A percentile compares a stretch with the other conserved stretches of the same genome.
Conservation (phyloP, 2,113 vertebrate species). For the Orientallactaga bullata region DNA sequence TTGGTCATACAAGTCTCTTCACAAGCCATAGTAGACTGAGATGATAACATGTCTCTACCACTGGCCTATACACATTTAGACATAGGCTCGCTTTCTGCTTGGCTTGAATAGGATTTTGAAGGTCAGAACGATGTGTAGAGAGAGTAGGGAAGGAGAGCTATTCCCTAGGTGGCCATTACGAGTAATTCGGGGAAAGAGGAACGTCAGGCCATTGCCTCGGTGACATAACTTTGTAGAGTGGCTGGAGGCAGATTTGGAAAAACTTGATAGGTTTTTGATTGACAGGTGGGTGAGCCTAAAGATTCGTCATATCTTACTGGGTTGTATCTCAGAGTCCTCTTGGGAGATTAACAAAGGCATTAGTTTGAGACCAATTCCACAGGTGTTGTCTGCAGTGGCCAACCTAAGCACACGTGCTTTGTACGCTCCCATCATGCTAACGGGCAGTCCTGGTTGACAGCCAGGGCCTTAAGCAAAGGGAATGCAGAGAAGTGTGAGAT, state of each 20-base stretch:
- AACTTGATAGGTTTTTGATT: not conserved
- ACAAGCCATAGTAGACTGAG: not conserved
- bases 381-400: not conserved
- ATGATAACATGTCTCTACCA: not conserved
- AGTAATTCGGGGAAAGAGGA: not conserved
- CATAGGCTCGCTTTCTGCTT: slow-evolving; percentile 3
- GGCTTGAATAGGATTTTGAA: not conserved
- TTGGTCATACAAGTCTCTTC: not conserved
- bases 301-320: not conserved
- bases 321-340: not conserved
- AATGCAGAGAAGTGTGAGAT: not conserved
- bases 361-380: not conserved
- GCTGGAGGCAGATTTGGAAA: not conserved
- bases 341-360: not conserved
- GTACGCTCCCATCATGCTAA: not conserved
- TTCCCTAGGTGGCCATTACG: not conserved
- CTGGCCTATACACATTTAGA: not conserved
- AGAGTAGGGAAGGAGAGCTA: not conserved
- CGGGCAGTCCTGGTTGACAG: not conserved
- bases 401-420: not conserved
- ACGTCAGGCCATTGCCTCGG: not conserved
- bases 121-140: not conserved
- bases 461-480: not conserved
- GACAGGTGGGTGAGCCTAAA: not conserved
- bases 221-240: not conserved